These are phyloP conservation scores for Phrynosoma platyrhinos DNA, from an alignment of 2,113 vertebrate species.

Conservation along the genomic window DNA sequence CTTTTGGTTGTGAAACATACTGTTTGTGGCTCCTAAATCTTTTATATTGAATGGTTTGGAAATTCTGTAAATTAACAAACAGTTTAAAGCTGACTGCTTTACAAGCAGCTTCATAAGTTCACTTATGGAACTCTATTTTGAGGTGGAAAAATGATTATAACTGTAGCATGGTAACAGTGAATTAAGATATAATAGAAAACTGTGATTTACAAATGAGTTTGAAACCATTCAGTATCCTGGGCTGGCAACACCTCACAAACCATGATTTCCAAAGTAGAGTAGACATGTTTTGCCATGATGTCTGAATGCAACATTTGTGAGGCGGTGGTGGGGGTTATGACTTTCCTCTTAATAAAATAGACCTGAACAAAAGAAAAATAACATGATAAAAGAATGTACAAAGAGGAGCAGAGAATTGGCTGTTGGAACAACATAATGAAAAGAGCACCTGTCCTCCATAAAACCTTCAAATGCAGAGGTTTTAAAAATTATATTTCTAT, in stretches of 20 bases:
- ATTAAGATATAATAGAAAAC: background rate
- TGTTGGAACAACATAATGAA: conserved; percentile 28
- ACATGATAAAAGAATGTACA: conserved; percentile 6
- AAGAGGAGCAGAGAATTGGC: conserved; percentile 21
- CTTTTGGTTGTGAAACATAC: no score
- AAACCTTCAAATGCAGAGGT: conserved; percentile 35
- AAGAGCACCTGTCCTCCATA: conserved; percentile 34
- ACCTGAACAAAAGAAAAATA: background rate
- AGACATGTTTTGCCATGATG: background rate
- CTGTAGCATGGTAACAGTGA: background rate
- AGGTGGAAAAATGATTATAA: background rate
- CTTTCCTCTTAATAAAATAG: conserved; percentile 15
- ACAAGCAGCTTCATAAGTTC: background rate
- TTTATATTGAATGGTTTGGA: no score
- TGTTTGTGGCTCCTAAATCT: no score
- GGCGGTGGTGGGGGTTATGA: background rate
- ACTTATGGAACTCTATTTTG: background rate
- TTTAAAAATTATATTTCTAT: conserved; percentile 48
- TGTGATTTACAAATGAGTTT: background rate
- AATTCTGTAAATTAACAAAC: no score
- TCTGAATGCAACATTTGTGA: conserved; percentile 1
- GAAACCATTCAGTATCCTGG: background rate
- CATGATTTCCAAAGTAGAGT: background rate
- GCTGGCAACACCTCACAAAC: background rate
- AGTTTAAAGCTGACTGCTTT: background rate